Conservation (phyloP, 2,888 invertebrate genomes). For the Ptilodon capucinus region DNA sequence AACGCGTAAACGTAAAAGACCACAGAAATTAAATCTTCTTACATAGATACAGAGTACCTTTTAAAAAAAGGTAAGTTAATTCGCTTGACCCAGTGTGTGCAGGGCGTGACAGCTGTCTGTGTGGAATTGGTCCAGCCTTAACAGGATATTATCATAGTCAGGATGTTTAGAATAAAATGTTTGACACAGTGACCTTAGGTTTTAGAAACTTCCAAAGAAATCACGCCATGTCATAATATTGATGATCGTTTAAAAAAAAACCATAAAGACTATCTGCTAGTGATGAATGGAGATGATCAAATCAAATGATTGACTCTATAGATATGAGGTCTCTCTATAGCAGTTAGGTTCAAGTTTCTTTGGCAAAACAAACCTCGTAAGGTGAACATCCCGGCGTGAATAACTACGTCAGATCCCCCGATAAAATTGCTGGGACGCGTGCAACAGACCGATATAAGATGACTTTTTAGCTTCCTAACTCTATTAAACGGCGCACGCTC, state of each 20-base stretch:
- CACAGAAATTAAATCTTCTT: no score
- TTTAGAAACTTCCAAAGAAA: neutral
- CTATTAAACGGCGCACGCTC: slow-evolving; percentile 36
- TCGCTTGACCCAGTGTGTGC: no score
- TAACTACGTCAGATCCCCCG: slow-evolving; percentile 29
- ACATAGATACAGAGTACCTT: no score
- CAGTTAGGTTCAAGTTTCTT: no score
- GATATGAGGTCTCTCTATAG: no score
- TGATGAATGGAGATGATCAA: no score
- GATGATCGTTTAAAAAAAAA: no score
- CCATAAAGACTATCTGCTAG: no score
- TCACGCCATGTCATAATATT: neutral
- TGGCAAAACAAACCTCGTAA: neutral
- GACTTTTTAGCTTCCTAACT: slow-evolving; percentile 45
- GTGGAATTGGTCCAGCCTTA: neutral
- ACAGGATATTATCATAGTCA: neutral
- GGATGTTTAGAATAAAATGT: neutral
- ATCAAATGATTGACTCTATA: no score
- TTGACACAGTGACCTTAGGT: neutral
- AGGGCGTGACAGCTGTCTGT: neutral
- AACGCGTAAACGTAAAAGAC: no score
- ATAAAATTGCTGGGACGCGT: slow-evolving; percentile 38
- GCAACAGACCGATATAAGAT: slow-evolving; percentile 48
- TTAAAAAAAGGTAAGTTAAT: no score
- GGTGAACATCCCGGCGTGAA: slow-evolving; percentile 5